phyloP scores from a whole-genome alignment of 2,888 invertebrate species.

The Xestia xanthographa region DNA sequence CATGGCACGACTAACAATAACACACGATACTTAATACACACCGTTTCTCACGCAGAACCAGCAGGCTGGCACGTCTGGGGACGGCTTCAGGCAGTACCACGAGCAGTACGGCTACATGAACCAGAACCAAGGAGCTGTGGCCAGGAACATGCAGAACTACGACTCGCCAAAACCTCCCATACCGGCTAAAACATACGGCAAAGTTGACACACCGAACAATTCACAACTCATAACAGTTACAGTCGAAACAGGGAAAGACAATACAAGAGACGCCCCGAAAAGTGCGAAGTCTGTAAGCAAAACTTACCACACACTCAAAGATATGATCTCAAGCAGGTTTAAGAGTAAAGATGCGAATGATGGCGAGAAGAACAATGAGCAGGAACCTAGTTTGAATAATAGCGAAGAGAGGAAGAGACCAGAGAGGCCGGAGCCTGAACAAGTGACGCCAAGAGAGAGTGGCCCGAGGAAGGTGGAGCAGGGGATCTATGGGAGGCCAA shows the following conservation, averaged over 20 bases:
- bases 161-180: slow-evolving; percentile 87
- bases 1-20: slow-evolving; percentile 73
- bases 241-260: slow-evolving; percentile 91
- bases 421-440: slow-evolving; percentile 84
- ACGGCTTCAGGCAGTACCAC: slow-evolving; percentile 89
- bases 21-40: slow-evolving; percentile 67
- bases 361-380: slow-evolving; percentile 86
- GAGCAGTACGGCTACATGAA: slow-evolving; percentile 90
- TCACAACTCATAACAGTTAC: slow-evolving; percentile 90
- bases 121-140: slow-evolving; percentile 81
- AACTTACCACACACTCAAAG: slow-evolving; percentile 95
- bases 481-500: slow-evolving; percentile 91
- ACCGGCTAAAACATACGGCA: slow-evolving; percentile 87
- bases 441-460: slow-evolving; percentile 85
- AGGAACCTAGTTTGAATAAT: slow-evolving; percentile 91
- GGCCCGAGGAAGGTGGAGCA: slow-evolving; percentile 90
- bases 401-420: slow-evolving; percentile 90
- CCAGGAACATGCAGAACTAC: slow-evolving; percentile 85
- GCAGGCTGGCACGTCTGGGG: slow-evolving; percentile 86
- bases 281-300: slow-evolving; percentile 93
- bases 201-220: slow-evolving; percentile 84
- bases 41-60: slow-evolving; percentile 83
- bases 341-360: slow-evolving; percentile 91
- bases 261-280: slow-evolving; percentile 89
- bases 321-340: slow-evolving; percentile 95